Evolutionary conservation across 2,797 vertebrate species (phyloP).

Genomic region (Loriculus beryllinus): DNA sequence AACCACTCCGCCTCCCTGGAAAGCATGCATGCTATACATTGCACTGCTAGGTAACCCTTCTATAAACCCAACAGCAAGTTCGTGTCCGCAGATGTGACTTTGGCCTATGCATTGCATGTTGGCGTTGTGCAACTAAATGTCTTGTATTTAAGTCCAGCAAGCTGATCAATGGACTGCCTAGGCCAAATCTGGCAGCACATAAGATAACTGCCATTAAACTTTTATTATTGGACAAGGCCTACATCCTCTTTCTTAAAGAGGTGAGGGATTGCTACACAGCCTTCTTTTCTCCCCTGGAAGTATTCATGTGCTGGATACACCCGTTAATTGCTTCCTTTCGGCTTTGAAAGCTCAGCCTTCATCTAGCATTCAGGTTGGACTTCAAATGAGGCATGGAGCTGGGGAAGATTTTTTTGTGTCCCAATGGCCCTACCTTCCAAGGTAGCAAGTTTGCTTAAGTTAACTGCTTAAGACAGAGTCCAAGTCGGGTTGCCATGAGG

Average conservation of each 20-base stretch:
- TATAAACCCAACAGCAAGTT: neutral
- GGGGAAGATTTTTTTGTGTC: neutral
- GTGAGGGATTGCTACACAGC: neutral
- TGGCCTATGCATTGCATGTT: neutral
- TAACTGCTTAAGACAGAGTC: neutral
- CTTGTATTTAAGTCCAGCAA: neutral
- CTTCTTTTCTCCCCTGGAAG: neutral
- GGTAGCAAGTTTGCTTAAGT: neutral
- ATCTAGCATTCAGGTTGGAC: neutral
- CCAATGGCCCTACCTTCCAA: neutral
- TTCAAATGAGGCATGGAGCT: neutral
- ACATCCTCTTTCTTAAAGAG: neutral
- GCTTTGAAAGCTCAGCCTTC: neutral
- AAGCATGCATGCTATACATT: accelerated
- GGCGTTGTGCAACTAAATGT: neutral
- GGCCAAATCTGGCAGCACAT: neutral
- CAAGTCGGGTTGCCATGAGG: neutral
- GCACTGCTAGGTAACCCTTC: neutral
- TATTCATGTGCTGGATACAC: neutral
- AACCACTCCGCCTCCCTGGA: neutral
- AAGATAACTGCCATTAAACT: neutral
- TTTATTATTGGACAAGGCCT: neutral
- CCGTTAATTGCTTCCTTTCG: neutral
- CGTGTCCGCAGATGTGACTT: neutral
- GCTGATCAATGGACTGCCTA: neutral